Evolutionary conservation across 2,113 vertebrate species (phyloP), one percentile per base, ranked within the genome.

Genomic region (Arizona elegans): DNA sequence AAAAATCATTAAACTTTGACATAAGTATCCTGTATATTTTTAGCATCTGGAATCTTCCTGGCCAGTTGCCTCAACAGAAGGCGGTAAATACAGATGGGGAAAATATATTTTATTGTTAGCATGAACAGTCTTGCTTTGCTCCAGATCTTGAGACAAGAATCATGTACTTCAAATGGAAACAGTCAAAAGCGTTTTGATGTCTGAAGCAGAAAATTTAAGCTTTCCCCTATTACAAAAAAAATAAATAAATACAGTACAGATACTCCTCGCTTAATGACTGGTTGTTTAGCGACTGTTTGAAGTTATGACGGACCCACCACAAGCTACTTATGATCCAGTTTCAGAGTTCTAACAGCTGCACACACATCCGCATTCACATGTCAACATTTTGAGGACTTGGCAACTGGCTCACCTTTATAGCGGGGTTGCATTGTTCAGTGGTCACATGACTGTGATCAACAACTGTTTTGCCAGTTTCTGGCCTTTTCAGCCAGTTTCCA

Each of bases 11-110:
- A 55, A 50, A 55, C 24, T 90, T 87, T 91, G 91, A 56, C 38
- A 87, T 17, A 92, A 56, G 15, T 56, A 81, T 8, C 13, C 85
- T 38, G 6, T 17, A 65, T 65, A 2, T 50, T 92, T 23, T 54
- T 56, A 92, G 21, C 8, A 1, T 87, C 47, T 87, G 38, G 15
- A 56, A 91, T 81, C n/a, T 21, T 91, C n/a, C 52, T 91, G 70
- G 65, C n/a, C 52, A 85, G 24, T 56, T 85, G 52, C 70, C 90
- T 12, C 70, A 91, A 86, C 90, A 91, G 70, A 91, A 90, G 62
- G 59, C 26, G 55, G 50, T 54, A 24, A 91, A 85, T 91, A 65
- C 65, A 91, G 90, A 17, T n/a, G 17, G 23, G 3, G n/a, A 4
- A 54, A 38, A 43, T 21, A 24, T 56, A 24, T 55, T 56, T 56